A percentile compares a stretch with the other conserved stretches of the same genome.
These are phyloP conservation scores for Sceliomorpha sp. DNA, from an alignment of 2,888 invertebrate species.

Conservation along the genomic window DNA sequence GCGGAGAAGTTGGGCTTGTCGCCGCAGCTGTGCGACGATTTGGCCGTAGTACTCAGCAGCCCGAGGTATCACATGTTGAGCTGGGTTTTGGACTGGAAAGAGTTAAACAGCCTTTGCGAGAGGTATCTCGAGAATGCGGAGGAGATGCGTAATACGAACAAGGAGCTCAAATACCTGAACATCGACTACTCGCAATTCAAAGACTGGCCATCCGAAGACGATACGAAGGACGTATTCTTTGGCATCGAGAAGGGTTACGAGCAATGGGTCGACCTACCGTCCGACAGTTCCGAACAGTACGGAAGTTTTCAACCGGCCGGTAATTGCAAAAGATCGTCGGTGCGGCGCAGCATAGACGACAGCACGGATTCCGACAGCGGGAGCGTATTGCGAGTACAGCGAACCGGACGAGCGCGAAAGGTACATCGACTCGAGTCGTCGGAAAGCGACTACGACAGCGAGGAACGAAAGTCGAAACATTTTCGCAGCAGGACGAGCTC, in stretches of 20 bases:
- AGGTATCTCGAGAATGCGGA: slow-evolving; percentile 82
- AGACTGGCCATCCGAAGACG: slow-evolving; percentile 84
- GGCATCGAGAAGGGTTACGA: slow-evolving; percentile 85
- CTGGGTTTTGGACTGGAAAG: slow-evolving; percentile 85
- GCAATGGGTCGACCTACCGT: slow-evolving; percentile 76
- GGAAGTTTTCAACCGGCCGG: slow-evolving; percentile 73
- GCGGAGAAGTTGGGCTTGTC: slow-evolving; percentile 85
- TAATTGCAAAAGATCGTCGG: slow-evolving; percentile 67
- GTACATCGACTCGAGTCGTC: slow-evolving; percentile 74
- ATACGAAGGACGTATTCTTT: slow-evolving; percentile 82
- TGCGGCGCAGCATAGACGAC: slow-evolving; percentile 71
- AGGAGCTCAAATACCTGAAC: slow-evolving; percentile 88
- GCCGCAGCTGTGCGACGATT: slow-evolving; percentile 85
- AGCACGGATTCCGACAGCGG: slow-evolving; percentile 76
- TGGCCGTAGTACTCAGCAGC: slow-evolving; percentile 86
- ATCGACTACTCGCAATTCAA: slow-evolving; percentile 86
- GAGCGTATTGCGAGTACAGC: slow-evolving; percentile 64
- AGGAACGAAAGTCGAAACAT: slow-evolving; percentile 68
- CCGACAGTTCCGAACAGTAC: slow-evolving; percentile 72
- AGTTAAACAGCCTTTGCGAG: slow-evolving; percentile 82
- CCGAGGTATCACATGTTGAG: slow-evolving; percentile 87
- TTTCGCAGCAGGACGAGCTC: slow-evolving; percentile 64
- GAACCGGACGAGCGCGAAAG: slow-evolving; percentile 69
- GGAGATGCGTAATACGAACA: slow-evolving; percentile 85
- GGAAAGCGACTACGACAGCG: slow-evolving; percentile 77